Base-by-base conservation (phyloP, 2,797 vertebrate genomes). In the Falco cherrug region DNA sequence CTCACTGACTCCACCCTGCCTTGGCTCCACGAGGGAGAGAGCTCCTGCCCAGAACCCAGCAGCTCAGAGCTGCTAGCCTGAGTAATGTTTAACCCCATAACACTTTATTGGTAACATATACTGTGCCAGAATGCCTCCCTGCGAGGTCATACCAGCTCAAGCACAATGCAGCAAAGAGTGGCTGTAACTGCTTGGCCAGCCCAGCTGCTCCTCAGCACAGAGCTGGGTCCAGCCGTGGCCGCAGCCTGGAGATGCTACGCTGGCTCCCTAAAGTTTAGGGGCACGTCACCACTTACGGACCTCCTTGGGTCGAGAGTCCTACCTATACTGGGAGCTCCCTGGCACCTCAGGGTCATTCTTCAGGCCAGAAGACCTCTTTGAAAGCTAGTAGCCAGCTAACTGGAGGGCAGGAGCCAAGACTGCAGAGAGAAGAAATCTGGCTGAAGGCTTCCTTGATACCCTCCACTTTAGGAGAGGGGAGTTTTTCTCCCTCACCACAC, bases 1-100 rank as follows among this genome's bases (percentile, higher is more conserved):
- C 77, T 75, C 47, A 4, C 43, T 33, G 16, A 10, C 54, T 87
- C 61, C 74, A 89, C 76, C 75, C 64, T 50, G 84, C 35, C 26
- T 43, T 47, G 5, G 78, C 77, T 89, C 87, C 25, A 24, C 37
- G 19, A 87, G 67, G 79, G 84, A 43, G 57, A 77, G 31, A 73
- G 31, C 77, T 90, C 83, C 76, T 68, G 73, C 75, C 15, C 18
- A 21, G 29, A 56, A 39, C 51, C 28, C 0, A 50, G 86, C 61
- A 64, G 81, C 80, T 65, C 60, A 3, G 28, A 63, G 39, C 48
- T 45, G 67, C 31, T 77, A 94, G 39, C 78, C 65, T 4, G 1
- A 96, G 85, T 97, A 97, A 98, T 97, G 79, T 97, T 98, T 98
- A 98, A 98, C 95, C 64, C 70, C 50, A 20, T 83, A 93, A 87